Evolutionary conservation across 2,888 invertebrate genomes (phyloP), one percentile per base, ranked within the genome.

Genomic region (Pollenia labialis): DNA sequence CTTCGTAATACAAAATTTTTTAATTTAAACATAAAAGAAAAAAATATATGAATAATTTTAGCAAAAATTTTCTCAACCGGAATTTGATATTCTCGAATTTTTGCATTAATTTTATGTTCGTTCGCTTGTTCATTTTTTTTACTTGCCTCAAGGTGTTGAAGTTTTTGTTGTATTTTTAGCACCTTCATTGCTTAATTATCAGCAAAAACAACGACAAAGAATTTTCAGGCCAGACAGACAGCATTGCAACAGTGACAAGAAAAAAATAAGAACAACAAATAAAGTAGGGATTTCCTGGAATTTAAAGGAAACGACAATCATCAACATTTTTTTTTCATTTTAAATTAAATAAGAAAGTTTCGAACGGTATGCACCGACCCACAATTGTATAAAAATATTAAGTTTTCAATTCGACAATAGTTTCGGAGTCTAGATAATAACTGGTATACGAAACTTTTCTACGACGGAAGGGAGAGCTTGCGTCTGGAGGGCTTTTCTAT

Each of bases 231-330:
- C 75, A 77, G 87, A 79, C 85, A 77, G 77, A 87, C 86, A 54
- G 44, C 14, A 69, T 50, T 75, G 66, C 84, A 81, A 81, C 50
- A 69, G 62, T 48, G 40, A 1, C 44, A 60, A 46, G 16, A 16
- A 18, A 76, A 69, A 81, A 75, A 50, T 2, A 58, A 16, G 10
- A 69, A 76, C 23, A 68, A 40, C 14, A 75, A 69, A 74, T 64
- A 68, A 62, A 62, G 50, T 68, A 72, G 84, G 84, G 76, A 81
- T 87, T 87, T 87, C 87, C 87, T 72, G 76, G 87, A 84, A 87
- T 81, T 84, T 77, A 68, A 72, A 81, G 81, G 54, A 84, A 81
- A 74, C 62, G n/a, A 81, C 62, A 83, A 74, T 54, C 54, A 56
- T 84, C 42, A 66, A 77, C 66, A 32, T 32, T 32, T 58, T 81